These are phyloP conservation scores for Drosophila virilis DNA, from an alignment of 1,140 invertebrate species.

Conservation along the genomic window DNA sequence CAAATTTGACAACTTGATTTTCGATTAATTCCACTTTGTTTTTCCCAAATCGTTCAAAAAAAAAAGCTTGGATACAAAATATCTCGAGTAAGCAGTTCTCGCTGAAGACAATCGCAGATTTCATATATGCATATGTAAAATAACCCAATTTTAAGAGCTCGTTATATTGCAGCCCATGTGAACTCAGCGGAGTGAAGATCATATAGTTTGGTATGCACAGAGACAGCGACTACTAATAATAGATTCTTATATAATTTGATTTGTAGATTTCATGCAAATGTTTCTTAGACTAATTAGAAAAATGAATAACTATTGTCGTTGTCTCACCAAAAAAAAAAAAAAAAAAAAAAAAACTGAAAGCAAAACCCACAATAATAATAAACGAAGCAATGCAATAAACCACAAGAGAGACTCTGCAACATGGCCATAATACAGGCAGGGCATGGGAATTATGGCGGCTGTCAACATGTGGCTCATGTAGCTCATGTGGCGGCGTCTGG, in stretches of 20 bases:
- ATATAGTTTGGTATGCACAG: neutral
- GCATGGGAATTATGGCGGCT: constrained; percentile 45
- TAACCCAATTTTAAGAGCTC: no score
- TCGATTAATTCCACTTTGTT: no score
- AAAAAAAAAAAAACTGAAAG: neutral
- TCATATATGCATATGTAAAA: no score
- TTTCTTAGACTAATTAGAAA: constrained; percentile 1
- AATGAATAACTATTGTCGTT: neutral
- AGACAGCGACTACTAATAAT: neutral
- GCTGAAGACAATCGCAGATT: no score
- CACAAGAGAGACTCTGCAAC: constrained; percentile 8
- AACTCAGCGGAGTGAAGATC: neutral
- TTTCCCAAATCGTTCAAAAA: no score
- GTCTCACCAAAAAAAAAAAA: neutral
- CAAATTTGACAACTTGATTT: no score
- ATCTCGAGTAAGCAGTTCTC: no score
- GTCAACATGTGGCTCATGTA: constrained; percentile 37
- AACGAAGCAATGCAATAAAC: constrained; percentile 17
- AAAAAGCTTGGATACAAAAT: no score
- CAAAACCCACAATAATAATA: neutral
- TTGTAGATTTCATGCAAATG: constrained; percentile 5
- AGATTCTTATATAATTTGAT: constrained; percentile 1
- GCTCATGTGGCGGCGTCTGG: neutral
- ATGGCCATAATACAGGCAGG: constrained; percentile 7
- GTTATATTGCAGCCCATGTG: neutral